Conservation (phyloP, 2,888 invertebrate species). For the Rapana venosa region DNA sequence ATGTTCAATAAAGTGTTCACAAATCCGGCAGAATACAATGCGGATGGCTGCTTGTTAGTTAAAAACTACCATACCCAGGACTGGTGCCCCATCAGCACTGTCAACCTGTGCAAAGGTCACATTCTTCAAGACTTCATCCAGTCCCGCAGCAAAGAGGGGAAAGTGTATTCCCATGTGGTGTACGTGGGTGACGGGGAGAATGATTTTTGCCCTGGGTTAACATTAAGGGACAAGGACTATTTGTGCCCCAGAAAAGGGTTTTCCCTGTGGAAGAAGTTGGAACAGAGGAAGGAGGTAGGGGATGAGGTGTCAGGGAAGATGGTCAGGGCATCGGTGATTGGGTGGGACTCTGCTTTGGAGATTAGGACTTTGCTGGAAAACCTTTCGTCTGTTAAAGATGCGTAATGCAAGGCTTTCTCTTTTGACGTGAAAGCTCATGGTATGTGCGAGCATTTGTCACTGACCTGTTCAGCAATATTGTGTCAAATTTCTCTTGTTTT, state of each 20-base stretch:
- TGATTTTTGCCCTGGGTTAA: slow-evolving; percentile 87
- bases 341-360: slow-evolving; percentile 38
- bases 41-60: slow-evolving; percentile 80
- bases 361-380: slow-evolving; percentile 29
- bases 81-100: slow-evolving; percentile 85
- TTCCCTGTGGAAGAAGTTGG: slow-evolving; percentile 74
- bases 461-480: no score
- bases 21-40: slow-evolving; percentile 84
- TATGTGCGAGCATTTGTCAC: no score
- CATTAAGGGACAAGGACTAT: slow-evolving; percentile 82
- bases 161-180: slow-evolving; percentile 78
- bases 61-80: slow-evolving; percentile 85
- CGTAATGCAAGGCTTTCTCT: no score
- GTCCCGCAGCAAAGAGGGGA: slow-evolving; percentile 79
- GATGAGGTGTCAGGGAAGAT: slow-evolving; percentile 35
- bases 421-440: no score
- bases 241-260: slow-evolving; percentile 84
- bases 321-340: slow-evolving; percentile 16
- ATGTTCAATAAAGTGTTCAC: slow-evolving; percentile 82
- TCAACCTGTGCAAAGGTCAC: slow-evolving; percentile 88
- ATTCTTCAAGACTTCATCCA: slow-evolving; percentile 85
- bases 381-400: not conserved
- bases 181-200: slow-evolving; percentile 89
- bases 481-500: no score
- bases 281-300: not conserved